Evolutionary conservation across 2,888 invertebrate species (phyloP).

Genomic region (Cheilosia pagana): DNA sequence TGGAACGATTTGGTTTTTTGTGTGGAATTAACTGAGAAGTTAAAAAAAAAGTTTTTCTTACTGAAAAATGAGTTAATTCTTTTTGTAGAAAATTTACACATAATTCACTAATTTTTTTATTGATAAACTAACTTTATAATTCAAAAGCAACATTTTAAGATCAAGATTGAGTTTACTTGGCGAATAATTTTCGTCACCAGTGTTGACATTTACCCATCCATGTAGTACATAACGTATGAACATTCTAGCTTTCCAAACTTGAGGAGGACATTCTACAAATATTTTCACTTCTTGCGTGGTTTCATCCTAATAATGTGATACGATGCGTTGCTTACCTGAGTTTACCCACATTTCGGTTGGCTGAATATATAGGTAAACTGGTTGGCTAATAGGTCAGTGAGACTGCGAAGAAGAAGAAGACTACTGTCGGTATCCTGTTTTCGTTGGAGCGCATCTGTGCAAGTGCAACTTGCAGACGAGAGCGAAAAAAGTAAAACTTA

Average conservation of each 20-base stretch:
- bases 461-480: neutral
- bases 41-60: no score
- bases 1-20: no score
- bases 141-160: no score
- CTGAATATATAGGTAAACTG: conserved; percentile 60
- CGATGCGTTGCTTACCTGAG: conserved; percentile 13
- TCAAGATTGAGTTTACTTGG: no score
- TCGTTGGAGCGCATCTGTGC: neutral
- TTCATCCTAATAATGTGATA: conserved; percentile 42
- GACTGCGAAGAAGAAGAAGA: neutral
- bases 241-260: conserved; percentile 19
- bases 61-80: no score
- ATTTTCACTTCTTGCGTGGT: conserved; percentile 46
- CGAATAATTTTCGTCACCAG: neutral
- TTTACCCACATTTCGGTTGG: conserved; percentile 51
- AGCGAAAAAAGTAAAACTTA: neutral
- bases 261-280: conserved; percentile 28
- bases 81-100: no score
- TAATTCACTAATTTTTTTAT: no score
- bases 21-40: no score
- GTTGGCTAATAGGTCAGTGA: conserved; percentile 66
- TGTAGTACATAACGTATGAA: neutral
- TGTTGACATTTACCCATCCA: neutral
- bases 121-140: no score
- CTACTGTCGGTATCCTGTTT: conserved; percentile 51